Base-by-base conservation (phyloP, 2,797 vertebrate species). In the Cynodonichthys magdalenae region DNA sequence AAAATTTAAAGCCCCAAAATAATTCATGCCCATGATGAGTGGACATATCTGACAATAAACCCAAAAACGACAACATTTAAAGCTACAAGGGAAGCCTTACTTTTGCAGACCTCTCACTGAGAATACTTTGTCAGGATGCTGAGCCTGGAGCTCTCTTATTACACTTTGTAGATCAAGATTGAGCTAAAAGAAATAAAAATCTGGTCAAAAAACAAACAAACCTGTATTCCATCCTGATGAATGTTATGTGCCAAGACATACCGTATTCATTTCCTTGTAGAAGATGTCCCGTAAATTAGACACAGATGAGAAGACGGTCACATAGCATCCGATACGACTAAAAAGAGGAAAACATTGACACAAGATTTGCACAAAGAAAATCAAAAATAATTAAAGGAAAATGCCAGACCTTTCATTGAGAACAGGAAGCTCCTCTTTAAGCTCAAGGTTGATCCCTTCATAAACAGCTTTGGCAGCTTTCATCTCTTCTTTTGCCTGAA, bases 241-340 rank as follows among this genome's bases (percentile, higher is more conserved):
- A 12, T 39, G 36, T 11, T 39, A 14, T 3, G 11, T 14, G 59
- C 12, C 14, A 31, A 19, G 46, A 77, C 87, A 57, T 73, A 98
- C 97, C 92, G 93, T 93, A 84, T 89, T 93, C 93, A 96, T 96
- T 86, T 99, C 96, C 63, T 95, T 95, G 72, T 93, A 95, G 93
- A 99, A 97, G 81, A 91, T 93, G 2, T 96, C 95, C 1, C 94
- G 92, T 81, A 97, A 77, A 80, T 92, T 95, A 68, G 96, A 94
- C 76, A 98, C 82, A 65, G 96, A 93, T 67, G 96, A 95, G 92
- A 98, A 98, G 72, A 98, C 94, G 4, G 93, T 84, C 62, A 96
- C 83, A 1, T 97, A 98, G 85, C 96, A 98, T 80, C 95, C 95
- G 19, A 99, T 90, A 15, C 97, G 97, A 82, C 97, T 97, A 48